Percentiles rank a stretch among this genome's conserved stretches.
Conservation (phyloP, 2,888 invertebrate genomes). For the Orthosia cruda region DNA sequence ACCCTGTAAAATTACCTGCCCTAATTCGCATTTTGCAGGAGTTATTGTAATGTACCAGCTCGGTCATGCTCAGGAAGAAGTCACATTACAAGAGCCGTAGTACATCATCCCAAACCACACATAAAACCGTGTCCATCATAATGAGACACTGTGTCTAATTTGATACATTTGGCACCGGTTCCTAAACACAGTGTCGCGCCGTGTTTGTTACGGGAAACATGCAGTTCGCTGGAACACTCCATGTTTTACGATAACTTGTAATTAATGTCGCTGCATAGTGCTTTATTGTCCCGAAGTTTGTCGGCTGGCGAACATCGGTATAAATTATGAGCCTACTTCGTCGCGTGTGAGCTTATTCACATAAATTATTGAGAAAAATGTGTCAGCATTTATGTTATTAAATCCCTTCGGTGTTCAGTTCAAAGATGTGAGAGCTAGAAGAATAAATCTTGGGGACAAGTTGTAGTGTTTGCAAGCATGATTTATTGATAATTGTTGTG, state of each 20-base stretch:
- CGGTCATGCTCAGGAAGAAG: background rate
- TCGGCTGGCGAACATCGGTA: constrained; percentile 73
- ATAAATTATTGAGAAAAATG: constrained; percentile 81
- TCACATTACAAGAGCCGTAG: constrained; percentile 4
- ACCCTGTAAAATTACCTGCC: background rate
- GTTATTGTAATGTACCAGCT: background rate
- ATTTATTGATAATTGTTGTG: constrained; percentile 66
- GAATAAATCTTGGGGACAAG: constrained; percentile 70
- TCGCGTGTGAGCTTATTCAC: constrained; percentile 76
- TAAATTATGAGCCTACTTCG: constrained; percentile 80
- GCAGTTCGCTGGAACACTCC: constrained; percentile 70
- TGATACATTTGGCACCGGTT: constrained; percentile 57
- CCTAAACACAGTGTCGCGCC: constrained; percentile 63
- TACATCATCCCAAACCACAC: constrained; percentile 16
- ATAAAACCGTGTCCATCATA: constrained; percentile 37
- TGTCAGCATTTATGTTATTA: constrained; percentile 76
- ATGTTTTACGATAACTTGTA: constrained; percentile 86
- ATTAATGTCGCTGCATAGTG: constrained; percentile 85
- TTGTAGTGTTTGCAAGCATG: constrained; percentile 61
- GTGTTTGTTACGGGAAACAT: constrained; percentile 75
- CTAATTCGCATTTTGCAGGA: background rate
- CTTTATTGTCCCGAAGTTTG: constrained; percentile 83
- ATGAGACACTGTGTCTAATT: constrained; percentile 55
- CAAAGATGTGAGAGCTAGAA: constrained; percentile 65
- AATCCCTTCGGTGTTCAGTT: constrained; percentile 69